Conservation (phyloP, 2,888 invertebrate species). For the Synergus itoensis region DNA sequence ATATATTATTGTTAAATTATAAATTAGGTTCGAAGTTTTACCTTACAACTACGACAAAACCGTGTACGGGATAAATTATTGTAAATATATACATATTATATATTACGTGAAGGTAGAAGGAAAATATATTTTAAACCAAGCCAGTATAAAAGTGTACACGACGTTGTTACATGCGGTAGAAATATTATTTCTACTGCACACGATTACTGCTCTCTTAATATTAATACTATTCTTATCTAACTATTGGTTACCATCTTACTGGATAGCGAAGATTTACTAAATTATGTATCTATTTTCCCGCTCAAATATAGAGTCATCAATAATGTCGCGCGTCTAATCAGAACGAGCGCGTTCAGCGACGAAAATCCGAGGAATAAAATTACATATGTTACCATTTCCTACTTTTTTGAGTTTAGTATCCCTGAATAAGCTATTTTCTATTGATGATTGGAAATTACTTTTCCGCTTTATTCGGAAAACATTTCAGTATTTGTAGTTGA, state of each 20-base stretch:
- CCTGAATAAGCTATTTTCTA: neutral
- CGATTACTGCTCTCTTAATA: slow-evolving; percentile 10
- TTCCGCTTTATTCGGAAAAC: too few relatives aligned
- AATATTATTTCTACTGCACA: slow-evolving; percentile 19
- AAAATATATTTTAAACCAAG: slow-evolving; percentile 39
- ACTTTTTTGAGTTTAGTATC: slow-evolving; percentile 2
- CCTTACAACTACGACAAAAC: neutral
- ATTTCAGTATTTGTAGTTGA: too few relatives aligned
- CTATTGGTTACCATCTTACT: neutral
- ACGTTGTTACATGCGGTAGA: slow-evolving; percentile 36
- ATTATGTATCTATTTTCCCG: neutral
- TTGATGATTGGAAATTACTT: too few relatives aligned
- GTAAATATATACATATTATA: slow-evolving; percentile 58
- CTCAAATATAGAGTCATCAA: neutral
- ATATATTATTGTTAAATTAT: slow-evolving; percentile 19
- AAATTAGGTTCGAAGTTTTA: slow-evolving; percentile 1
- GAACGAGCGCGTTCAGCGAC: neutral
- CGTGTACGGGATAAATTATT: slow-evolving; percentile 50
- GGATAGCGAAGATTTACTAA: neutral
- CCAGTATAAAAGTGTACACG: slow-evolving; percentile 32
- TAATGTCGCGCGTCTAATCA: neutral
- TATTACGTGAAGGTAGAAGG: slow-evolving; percentile 19
- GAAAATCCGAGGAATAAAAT: slow-evolving; percentile 15
- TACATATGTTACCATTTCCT: slow-evolving; percentile 13
- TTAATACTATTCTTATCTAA: slow-evolving; percentile 5